Conservation (phyloP, 2,113 vertebrate species). For the Circaetus gallicus region DNA sequence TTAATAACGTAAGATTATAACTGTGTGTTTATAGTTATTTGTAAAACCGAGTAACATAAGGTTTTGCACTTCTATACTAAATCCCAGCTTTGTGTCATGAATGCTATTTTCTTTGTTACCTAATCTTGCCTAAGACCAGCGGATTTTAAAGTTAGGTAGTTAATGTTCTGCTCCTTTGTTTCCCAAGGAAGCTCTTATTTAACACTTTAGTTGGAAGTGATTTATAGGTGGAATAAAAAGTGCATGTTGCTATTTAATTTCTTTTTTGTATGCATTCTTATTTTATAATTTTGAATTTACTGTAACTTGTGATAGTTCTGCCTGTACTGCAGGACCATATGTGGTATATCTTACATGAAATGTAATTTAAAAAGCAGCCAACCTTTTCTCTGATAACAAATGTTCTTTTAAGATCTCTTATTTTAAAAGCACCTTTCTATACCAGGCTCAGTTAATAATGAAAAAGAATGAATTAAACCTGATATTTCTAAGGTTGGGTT, state of each 20-base stretch:
- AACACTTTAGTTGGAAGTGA: not conserved
- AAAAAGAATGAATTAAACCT: not conserved
- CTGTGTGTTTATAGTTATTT: conserved; percentile 15
- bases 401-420: not conserved
- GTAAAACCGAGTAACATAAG: conserved; percentile 42
- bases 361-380: not conserved
- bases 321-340: not conserved
- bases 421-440: not conserved
- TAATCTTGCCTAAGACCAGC: conserved; percentile 54
- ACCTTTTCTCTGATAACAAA: not conserved
- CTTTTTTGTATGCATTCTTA: not conserved
- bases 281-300: not conserved
- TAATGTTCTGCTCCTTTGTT: not conserved
- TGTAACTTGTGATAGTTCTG: not conserved
- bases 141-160: conserved; percentile 58
- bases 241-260: not conserved
- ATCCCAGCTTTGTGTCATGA: conserved; percentile 39
- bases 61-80: conserved; percentile 10
- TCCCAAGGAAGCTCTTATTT: conserved; percentile 18
- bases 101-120: conserved; percentile 50
- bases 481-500: not conserved
- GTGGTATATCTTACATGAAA: not conserved
- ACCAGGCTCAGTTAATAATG: not conserved
- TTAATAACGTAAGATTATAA: conserved; percentile 1
- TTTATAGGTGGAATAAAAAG: not conserved